Conservation (phyloP, 2,888 invertebrate genomes). For the Aleiodes testaceus region DNA sequence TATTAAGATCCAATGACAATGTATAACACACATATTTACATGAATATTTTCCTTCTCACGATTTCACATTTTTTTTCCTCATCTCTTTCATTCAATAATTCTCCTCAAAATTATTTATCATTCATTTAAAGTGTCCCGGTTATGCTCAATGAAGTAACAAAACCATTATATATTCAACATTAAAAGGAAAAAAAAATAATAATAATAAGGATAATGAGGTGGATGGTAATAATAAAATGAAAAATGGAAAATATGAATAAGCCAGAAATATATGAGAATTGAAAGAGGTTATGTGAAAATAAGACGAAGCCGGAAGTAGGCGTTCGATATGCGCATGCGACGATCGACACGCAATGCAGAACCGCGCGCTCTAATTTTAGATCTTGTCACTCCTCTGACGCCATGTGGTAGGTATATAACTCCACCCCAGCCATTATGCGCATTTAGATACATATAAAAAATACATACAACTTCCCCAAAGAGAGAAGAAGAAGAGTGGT, state of each 20-base stretch:
- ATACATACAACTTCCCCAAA: conserved; percentile 16
- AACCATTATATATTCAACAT: background rate
- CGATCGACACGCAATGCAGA: conserved; percentile 71
- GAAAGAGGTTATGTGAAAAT: conserved; percentile 70
- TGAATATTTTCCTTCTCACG: conserved; percentile 63
- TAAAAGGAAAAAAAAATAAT: background rate
- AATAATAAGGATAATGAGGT: background rate
- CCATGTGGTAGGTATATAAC: conserved; percentile 65
- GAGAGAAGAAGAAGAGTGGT: background rate
- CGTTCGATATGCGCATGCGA: conserved; percentile 71
- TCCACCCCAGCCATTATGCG: conserved; percentile 69
- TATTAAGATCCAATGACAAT: conserved; percentile 14
- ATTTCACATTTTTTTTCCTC: conserved; percentile 57
- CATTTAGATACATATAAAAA: conserved; percentile 58
- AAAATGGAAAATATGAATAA: conserved; percentile 35
- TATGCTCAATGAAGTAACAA: conserved; percentile 16
- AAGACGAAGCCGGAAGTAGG: conserved; percentile 72
- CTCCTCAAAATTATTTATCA: background rate
- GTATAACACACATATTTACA: conserved; percentile 32
- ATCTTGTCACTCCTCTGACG: conserved; percentile 71
- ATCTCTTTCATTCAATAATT: no score
- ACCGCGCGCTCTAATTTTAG: conserved; percentile 71
- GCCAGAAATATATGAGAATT: conserved; percentile 57
- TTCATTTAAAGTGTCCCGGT: conserved; percentile 12
- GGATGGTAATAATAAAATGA: conserved; percentile 32